Conservation (phyloP, 1,140 invertebrate genomes). For the Scaptomyza montana region DNA sequence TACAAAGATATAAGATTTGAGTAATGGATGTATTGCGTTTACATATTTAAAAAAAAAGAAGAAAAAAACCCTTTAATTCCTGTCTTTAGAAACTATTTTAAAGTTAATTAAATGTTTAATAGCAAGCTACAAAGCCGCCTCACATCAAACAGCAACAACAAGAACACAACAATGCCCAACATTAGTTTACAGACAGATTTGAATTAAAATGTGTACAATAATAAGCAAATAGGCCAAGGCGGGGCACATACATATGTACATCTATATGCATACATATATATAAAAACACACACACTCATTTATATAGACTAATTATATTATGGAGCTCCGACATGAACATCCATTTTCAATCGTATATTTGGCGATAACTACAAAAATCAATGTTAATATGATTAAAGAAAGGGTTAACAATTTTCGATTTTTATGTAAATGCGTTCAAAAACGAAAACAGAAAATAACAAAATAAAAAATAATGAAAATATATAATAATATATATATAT, state of each 20-base stretch:
- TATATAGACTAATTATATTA: slow-evolving; percentile 64
- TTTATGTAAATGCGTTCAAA: slow-evolving; percentile 42
- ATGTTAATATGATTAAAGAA: not conserved
- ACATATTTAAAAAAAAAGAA: slow-evolving; percentile 12
- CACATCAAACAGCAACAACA: not conserved
- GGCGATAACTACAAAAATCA: slow-evolving; percentile 7
- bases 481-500: slow-evolving; percentile 51
- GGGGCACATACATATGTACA: slow-evolving; percentile 11
- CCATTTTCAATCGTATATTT: slow-evolving; percentile 7
- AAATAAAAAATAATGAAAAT: slow-evolving; percentile 17
- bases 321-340: slow-evolving; percentile 32
- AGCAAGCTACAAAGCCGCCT: slow-evolving; percentile 24
- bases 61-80: not conserved
- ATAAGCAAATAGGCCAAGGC: slow-evolving; percentile 23
- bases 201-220: slow-evolving; percentile 43
- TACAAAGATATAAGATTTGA: no score
- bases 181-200: not conserved
- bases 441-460: slow-evolving; percentile 5
- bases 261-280: not conserved
- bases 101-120: slow-evolving; percentile 36
- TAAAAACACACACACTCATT: slow-evolving; percentile 19
- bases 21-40: not conserved
- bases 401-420: slow-evolving; percentile 28
- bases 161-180: not conserved
- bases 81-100: slow-evolving; percentile 19